Evolutionary conservation across 2,888 invertebrate species (phyloP).

Genomic region (Lithosia quadra): DNA sequence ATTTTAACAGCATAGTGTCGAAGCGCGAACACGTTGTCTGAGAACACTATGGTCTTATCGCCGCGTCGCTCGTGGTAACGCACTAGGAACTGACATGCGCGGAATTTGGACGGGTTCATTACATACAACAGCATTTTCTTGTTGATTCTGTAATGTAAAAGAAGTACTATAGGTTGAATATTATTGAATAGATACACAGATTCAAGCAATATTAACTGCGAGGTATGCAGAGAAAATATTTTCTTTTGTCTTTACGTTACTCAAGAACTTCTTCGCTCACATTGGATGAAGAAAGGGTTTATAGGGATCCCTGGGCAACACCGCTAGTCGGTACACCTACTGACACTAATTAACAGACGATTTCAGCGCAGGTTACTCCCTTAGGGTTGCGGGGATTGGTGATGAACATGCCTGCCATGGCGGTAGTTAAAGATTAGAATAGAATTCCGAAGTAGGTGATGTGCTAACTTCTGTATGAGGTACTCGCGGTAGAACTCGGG

Average conservation of each 20-base stretch:
- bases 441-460: too few species aligned
- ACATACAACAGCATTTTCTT: conserved; percentile 98
- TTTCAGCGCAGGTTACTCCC: too few species aligned
- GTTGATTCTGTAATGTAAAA: conserved; percentile 88
- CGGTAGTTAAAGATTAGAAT: too few species aligned
- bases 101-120: conserved; percentile 99
- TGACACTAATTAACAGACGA: not conserved
- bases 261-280: too few species aligned
- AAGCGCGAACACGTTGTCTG: conserved; percentile 99
- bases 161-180: not conserved
- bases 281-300: too few species aligned
- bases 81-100: conserved; percentile 98
- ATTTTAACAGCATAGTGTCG: conserved; percentile 99
- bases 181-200: not conserved
- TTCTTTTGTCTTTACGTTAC: too few species aligned
- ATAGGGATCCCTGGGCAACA: too few species aligned
- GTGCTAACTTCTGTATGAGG: conserved; percentile 90
- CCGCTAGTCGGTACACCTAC: not conserved
- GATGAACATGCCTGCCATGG: too few species aligned
- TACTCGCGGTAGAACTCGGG: conserved; percentile 99
- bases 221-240: not conserved
- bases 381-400: too few species aligned
- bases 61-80: conserved; percentile 96
- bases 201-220: not conserved
- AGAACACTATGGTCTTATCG: conserved; percentile 99